These are phyloP conservation scores for Chloroceryle amazona DNA, from an alignment of 2,797 vertebrate species.

Conservation along the genomic window DNA sequence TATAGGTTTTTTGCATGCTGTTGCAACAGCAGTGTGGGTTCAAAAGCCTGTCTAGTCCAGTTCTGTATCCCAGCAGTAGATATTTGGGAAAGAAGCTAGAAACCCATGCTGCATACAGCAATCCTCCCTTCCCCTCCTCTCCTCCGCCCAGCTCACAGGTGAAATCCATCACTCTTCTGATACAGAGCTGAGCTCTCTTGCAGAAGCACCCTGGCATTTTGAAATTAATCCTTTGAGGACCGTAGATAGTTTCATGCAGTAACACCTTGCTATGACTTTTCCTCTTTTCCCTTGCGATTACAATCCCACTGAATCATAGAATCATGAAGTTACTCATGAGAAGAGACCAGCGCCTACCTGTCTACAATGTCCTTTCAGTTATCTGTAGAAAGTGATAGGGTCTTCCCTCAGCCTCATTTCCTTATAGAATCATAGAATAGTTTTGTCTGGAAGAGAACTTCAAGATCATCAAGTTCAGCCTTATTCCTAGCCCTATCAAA, in stretches of 20 bases:
- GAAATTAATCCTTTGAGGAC: not conserved
- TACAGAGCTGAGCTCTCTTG: not conserved
- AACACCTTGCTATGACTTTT: not conserved
- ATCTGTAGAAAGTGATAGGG: too few relatives aligned
- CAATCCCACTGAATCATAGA: too few relatives aligned
- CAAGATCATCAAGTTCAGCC: too few relatives aligned
- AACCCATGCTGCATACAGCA: rapidly evolving
- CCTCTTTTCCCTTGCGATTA: not conserved
- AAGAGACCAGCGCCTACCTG: too few relatives aligned
- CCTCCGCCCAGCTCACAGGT: not conserved
- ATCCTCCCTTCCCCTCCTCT: not conserved
- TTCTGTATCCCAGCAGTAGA: not conserved
- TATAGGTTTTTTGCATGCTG: rapidly evolving
- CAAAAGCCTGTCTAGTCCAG: not conserved
- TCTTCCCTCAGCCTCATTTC: too few relatives aligned
- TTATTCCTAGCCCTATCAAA: too few relatives aligned
- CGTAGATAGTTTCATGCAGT: not conserved
- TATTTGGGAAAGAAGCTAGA: not conserved
- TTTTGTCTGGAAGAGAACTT: too few relatives aligned
- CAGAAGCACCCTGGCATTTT: not conserved
- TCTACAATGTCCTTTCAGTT: too few relatives aligned
- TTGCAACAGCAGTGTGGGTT: not conserved
- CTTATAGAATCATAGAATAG: too few relatives aligned
- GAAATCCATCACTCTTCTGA: not conserved
- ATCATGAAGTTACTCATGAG: too few relatives aligned